A percentile compares a stretch with the other conserved stretches of the same genome.
Conservation (phyloP, 2,113 vertebrate species). For the Odocoileus virginianus region DNA sequence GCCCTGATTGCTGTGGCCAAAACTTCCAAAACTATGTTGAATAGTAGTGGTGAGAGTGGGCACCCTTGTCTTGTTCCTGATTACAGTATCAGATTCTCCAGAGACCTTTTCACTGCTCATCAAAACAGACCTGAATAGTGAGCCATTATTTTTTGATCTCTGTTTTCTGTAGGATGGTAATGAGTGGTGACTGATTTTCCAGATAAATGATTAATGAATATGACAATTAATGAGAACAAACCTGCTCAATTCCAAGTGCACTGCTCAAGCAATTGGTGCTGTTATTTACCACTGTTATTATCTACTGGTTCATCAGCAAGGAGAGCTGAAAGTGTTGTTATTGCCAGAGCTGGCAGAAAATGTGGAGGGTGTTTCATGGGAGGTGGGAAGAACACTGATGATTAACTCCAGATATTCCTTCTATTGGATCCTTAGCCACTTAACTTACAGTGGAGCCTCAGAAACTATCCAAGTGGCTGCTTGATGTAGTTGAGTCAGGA, state of each 20-base stretch:
- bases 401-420: neutral
- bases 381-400: neutral
- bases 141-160: neutral
- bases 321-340: neutral
- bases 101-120: neutral
- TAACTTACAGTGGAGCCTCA: neutral
- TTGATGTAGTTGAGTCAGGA: neutral
- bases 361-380: neutral
- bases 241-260: neutral
- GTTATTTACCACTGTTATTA: neutral
- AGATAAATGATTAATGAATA: neutral
- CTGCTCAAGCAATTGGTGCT: neutral
- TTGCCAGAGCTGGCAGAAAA: neutral
- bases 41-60: no score
- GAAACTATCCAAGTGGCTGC: neutral
- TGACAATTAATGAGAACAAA: neutral
- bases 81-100: neutral
- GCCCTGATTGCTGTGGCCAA: no score
- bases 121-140: neutral
- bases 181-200: neutral
- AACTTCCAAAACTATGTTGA: no score
- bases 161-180: neutral
- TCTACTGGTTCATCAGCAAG: neutral
- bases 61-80: no score
- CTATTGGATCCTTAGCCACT: neutral